These are phyloP conservation scores for Hestina assimilis DNA, from an alignment of 1,140 invertebrate species.

Conservation along the genomic window DNA sequence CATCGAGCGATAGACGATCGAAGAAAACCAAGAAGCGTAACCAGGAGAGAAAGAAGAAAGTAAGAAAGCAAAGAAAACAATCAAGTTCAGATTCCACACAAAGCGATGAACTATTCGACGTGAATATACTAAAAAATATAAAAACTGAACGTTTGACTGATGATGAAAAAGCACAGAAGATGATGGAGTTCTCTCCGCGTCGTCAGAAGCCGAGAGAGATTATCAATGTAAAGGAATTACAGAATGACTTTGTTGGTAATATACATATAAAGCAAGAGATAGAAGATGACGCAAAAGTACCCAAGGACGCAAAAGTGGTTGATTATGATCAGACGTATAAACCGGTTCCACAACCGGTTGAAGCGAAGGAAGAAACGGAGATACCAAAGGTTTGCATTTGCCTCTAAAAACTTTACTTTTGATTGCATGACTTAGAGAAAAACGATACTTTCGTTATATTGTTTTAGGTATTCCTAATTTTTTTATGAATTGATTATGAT, in stretches of 20 bases:
- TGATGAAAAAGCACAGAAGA: slow-evolving; percentile 48
- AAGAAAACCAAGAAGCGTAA: slow-evolving; percentile 46
- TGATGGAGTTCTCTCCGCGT: slow-evolving; percentile 53
- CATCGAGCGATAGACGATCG: slow-evolving; percentile 32
- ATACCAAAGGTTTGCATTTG: slow-evolving; percentile 7
- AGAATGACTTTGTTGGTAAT: slow-evolving; percentile 61
- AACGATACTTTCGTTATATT: no score
- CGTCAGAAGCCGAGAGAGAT: slow-evolving; percentile 62
- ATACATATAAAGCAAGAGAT: slow-evolving; percentile 59
- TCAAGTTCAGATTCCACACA: slow-evolving; percentile 44
- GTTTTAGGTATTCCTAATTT: no score
- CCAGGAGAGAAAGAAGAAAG: slow-evolving; percentile 31
- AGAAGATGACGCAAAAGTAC: slow-evolving; percentile 22
- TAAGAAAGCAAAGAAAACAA: slow-evolving; percentile 41
- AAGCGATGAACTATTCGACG: slow-evolving; percentile 64
- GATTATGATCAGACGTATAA: no score
- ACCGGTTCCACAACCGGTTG: no score
- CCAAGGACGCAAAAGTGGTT: background rate
- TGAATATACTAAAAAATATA: slow-evolving; percentile 68
- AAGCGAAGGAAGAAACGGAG: slow-evolving; percentile 15
- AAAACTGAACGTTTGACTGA: slow-evolving; percentile 64
- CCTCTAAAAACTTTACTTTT: no score
- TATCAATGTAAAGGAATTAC: slow-evolving; percentile 67
- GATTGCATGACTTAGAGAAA: no score
- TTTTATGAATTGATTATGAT: no score